Evolutionary conservation across 2,797 vertebrate genomes (phyloP).

Genomic region (Octomys mimax): DNA sequence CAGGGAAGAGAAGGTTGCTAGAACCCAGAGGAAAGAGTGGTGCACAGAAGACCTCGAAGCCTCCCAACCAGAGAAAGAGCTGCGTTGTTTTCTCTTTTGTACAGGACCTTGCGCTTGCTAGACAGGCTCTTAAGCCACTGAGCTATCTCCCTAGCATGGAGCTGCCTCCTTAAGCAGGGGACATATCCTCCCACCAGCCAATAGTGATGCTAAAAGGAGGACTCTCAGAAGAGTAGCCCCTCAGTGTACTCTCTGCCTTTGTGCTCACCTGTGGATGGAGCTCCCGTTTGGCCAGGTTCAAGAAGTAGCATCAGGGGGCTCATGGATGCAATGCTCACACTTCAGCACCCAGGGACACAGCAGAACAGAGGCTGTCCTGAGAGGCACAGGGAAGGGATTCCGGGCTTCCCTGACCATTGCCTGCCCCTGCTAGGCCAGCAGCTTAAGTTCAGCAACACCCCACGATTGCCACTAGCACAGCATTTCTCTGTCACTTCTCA

Average conservation of each 20-base stretch:
- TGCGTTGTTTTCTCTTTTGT: background rate
- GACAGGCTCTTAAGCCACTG: too few relatives aligned
- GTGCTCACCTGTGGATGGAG: background rate
- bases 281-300: background rate
- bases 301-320: background rate
- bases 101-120: too few relatives aligned
- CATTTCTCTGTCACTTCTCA: background rate
- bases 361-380: accelerated
- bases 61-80: background rate
- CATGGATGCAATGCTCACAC: background rate
- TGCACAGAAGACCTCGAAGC: background rate
- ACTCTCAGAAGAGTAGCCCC: background rate
- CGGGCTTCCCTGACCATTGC: background rate
- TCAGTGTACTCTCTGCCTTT: background rate
- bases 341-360: background rate
- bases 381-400: background rate
- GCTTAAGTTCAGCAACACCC: too few relatives aligned
- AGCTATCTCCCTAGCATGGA: background rate
- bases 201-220: background rate
- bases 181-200: background rate
- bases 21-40: background rate
- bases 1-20: background rate
- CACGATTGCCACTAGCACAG: background rate
- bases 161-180: background rate
- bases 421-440: background rate